Evolutionary conservation across 2,888 invertebrate species (phyloP).

Genomic region (Brassicogethes aeneus): DNA sequence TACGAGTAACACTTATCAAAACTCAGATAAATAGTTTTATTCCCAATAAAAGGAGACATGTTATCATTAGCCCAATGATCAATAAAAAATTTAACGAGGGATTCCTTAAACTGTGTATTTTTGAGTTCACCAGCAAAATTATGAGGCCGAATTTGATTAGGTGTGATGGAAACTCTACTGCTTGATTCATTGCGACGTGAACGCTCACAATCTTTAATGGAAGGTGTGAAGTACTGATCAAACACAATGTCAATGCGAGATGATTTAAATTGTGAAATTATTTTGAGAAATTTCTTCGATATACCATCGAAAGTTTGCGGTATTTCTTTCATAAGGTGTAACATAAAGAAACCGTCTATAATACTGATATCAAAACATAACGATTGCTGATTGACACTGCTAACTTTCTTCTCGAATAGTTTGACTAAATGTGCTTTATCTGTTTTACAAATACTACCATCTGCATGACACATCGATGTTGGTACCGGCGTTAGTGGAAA

Average conservation of each 20-base stretch:
- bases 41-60: constrained; percentile 22
- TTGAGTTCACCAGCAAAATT: constrained; percentile 21
- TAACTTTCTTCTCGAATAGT: constrained; percentile 14
- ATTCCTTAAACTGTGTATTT: constrained; percentile 23
- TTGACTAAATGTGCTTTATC: constrained; percentile 22
- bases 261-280: constrained; percentile 10
- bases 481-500: constrained; percentile 26
- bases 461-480: constrained; percentile 21
- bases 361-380: constrained; percentile 20
- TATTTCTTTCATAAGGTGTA: constrained; percentile 23
- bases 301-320: constrained; percentile 25
- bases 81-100: constrained; percentile 22
- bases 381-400: constrained; percentile 11
- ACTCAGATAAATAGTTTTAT: constrained; percentile 17
- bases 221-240: constrained; percentile 17
- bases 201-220: constrained; percentile 20
- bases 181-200: constrained; percentile 15
- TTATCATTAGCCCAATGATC: constrained; percentile 24
- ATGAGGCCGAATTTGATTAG: constrained; percentile 21
- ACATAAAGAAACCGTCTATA: constrained; percentile 28
- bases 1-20: constrained; percentile 21
- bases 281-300: constrained; percentile 23
- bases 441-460: constrained; percentile 19
- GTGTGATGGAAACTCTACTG: constrained; percentile 19
- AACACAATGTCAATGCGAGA: constrained; percentile 17